These are phyloP conservation scores for Protula sp. DNA, from an alignment of 2,888 invertebrate genomes.

Conservation along the genomic window DNA sequence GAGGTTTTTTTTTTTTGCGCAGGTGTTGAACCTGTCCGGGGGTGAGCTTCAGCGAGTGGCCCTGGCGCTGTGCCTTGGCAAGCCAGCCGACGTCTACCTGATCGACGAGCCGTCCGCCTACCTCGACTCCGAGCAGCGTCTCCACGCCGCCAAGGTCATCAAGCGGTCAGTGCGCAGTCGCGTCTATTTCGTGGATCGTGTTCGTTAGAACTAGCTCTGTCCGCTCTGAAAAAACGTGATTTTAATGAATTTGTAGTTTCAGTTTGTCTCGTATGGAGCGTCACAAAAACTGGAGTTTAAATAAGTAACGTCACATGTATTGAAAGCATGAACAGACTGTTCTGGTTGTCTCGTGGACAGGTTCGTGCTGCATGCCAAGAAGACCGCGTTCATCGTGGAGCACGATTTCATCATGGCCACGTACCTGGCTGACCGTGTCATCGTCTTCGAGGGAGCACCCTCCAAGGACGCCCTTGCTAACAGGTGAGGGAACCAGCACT, in stretches of 20 bases:
- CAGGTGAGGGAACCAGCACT: conserved; percentile 57
- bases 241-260: too few relatives aligned
- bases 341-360: conserved; percentile 45
- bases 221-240: not conserved
- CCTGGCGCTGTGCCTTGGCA: conserved; percentile 89
- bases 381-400: conserved; percentile 98
- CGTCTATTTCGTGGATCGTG: too few relatives aligned
- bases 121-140: conserved; percentile 98
- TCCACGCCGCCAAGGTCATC: conserved; percentile 98
- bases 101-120: conserved; percentile 99
- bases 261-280: too few relatives aligned
- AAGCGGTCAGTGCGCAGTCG: conserved; percentile 75
- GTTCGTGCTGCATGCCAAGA: conserved; percentile 97
- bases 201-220: too few relatives aligned
- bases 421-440: conserved; percentile 94
- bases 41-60: conserved; percentile 99
- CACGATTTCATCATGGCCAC: conserved; percentile 99
- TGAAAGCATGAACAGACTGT: too few relatives aligned
- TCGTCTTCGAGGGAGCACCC: conserved; percentile 94
- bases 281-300: too few relatives aligned
- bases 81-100: conserved; percentile 97
- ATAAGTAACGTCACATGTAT: too few relatives aligned
- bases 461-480: conserved; percentile 85
- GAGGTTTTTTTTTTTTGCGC: not conserved
- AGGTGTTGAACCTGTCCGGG: conserved; percentile 88